phyloP scores from a whole-genome alignment of 2,113 vertebrate genomes.

The Cathartes aura region DNA sequence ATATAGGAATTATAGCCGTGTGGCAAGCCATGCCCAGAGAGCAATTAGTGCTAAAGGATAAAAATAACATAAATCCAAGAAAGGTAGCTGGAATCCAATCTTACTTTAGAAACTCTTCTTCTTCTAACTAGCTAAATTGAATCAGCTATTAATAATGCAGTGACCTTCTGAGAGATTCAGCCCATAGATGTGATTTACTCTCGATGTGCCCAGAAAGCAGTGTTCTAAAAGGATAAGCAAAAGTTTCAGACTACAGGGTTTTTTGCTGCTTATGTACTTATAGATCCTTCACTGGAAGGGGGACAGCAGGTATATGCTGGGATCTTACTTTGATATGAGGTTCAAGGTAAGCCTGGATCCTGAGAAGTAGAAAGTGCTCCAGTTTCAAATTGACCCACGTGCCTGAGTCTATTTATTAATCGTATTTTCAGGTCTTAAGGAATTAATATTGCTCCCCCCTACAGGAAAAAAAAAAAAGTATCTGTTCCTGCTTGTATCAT shows the following conservation, averaged over 20 bases:
- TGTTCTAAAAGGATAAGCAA: slow-evolving; percentile 4
- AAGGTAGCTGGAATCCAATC: slow-evolving; percentile 21
- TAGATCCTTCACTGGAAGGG: not conserved
- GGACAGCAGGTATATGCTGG: not conserved
- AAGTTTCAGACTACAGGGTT: not conserved
- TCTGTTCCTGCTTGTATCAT: not conserved
- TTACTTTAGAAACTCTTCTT: slow-evolving; percentile 39
- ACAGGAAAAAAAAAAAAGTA: not conserved
- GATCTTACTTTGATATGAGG: not conserved
- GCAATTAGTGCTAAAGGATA: slow-evolving; percentile 19
- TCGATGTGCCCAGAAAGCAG: slow-evolving; percentile 1
- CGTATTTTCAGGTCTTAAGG: not conserved
- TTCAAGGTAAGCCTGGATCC: not conserved
- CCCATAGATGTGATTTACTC: slow-evolving; percentile 44
- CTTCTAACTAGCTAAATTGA: slow-evolving; percentile 33
- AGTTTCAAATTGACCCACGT: not conserved
- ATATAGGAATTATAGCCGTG: not conserved
- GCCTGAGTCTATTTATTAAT: not conserved
- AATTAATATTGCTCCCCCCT: not conserved
- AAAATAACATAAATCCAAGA: slow-evolving; percentile 23
- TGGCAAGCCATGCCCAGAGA: not conserved
- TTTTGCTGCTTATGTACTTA: not conserved
- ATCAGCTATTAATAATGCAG: slow-evolving; percentile 52
- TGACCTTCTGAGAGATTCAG: slow-evolving; percentile 10
- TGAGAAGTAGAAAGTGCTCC: not conserved